Evolutionary conservation across 2,797 vertebrate species (phyloP).

Genomic region (Rhinatrema bivittatum): DNA sequence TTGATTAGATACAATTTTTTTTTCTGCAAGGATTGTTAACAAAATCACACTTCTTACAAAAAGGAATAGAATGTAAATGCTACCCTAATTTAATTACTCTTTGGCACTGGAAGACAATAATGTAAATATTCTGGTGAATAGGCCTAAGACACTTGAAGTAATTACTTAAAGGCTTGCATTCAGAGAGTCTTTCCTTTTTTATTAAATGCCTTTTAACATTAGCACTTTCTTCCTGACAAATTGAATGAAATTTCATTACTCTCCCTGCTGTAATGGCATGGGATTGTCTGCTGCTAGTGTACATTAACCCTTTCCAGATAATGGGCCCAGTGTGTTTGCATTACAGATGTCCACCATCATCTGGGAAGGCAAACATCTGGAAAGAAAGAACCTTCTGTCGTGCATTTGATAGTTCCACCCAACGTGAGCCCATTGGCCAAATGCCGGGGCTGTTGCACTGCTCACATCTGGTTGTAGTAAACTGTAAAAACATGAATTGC

Average conservation of each 20-base stretch:
- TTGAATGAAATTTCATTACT: conserved; percentile 99
- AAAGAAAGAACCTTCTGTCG: not conserved
- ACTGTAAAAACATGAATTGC: not conserved
- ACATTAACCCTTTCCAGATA: conserved; percentile 69
- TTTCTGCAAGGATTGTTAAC: conserved; percentile 51
- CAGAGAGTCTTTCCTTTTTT: conserved; percentile 75
- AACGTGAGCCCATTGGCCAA: not conserved
- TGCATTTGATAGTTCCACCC: not conserved
- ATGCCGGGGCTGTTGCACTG: not conserved
- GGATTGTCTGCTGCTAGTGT: conserved; percentile 76
- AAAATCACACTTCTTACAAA: conserved; percentile 70
- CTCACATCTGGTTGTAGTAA: accelerated
- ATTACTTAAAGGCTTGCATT: conserved; percentile 97
- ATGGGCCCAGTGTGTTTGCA: not conserved
- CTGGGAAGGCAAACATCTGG: not conserved
- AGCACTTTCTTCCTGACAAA: conserved; percentile 98
- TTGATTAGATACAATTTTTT: conserved; percentile 38
- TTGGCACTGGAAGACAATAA: conserved; percentile 84
- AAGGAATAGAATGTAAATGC: conserved; percentile 69
- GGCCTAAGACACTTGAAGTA: conserved; percentile 85
- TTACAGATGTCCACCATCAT: conserved; percentile 10
- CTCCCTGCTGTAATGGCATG: conserved; percentile 92
- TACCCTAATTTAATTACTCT: conserved; percentile 91
- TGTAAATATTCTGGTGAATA: conserved; percentile 94
- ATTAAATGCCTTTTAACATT: conserved; percentile 98